phyloP scores from a whole-genome alignment of 1,140 invertebrate genomes.

The Pissodes strobi region DNA sequence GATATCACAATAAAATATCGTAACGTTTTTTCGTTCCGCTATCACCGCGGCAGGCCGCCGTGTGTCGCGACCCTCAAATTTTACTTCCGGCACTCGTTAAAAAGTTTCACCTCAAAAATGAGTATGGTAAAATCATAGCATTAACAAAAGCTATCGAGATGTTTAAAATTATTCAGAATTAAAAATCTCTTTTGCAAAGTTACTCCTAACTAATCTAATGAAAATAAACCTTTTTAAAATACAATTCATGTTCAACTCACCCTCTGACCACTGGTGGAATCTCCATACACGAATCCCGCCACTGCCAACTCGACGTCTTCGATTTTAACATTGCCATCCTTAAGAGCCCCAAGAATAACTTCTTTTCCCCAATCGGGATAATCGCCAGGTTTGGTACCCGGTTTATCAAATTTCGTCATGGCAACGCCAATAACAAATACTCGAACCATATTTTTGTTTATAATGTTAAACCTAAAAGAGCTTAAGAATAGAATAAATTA shows the following conservation, averaged over 20 bases:
- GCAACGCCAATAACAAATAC: constrained; percentile 96
- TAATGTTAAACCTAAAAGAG: background rate
- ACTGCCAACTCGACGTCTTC: constrained; percentile 83
- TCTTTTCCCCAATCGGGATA: constrained; percentile 96
- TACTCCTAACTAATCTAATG: too few species aligned
- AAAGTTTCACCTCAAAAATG: too few species aligned
- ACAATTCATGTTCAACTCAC: constrained; percentile 47
- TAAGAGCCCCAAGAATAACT: constrained; percentile 85
- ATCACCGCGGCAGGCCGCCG: too few species aligned
- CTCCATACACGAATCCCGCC: constrained; percentile 95
- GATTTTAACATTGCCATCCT: constrained; percentile 85
- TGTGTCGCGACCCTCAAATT: too few species aligned
- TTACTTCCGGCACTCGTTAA: too few species aligned
- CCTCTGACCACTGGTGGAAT: constrained; percentile 94
- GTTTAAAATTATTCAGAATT: too few species aligned
- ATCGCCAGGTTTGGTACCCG: constrained; percentile 76
- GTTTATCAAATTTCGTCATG: constrained; percentile 97
- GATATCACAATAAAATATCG: too few species aligned
- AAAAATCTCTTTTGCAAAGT: too few species aligned
- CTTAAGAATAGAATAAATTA: too few species aligned
- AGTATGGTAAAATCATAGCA: too few species aligned
- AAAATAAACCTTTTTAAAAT: background rate
- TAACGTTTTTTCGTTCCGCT: too few species aligned
- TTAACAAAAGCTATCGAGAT: too few species aligned
- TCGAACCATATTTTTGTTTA: constrained; percentile 49